Base-by-base conservation (phyloP, 53 echinoderm and acorn worm genomes). In the Paracentrotus lividus region DNA sequence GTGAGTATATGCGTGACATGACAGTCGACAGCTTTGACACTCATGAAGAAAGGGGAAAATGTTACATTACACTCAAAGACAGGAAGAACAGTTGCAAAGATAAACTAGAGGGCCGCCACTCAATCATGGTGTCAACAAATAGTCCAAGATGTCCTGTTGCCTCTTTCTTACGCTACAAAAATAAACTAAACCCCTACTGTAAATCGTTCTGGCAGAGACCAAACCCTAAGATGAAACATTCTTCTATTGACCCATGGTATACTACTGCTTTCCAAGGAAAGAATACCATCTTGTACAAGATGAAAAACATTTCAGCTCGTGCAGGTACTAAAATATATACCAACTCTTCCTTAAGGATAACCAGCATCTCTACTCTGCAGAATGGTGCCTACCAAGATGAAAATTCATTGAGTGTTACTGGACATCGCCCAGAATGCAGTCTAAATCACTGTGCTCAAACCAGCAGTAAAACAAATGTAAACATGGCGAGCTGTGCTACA, bases 11-110 rank as follows among this genome's bases (percentile, higher is more conserved):
- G 67, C 72, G 56, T 4, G 94, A 72, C 20, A 94, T 88, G 88
- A 90, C 84, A 23, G 24, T 42, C 14, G 94, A 88, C 27, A 94
- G 94, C 43, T 94, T 94, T 77, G 94, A 94, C 21, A 77, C 75
- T 24, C 15, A 40, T 85, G 93, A 26, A 1, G 90, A 88, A 9
- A 34, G n/a, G 67, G 88, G 89, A 21, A 75, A 69, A 69, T 88
- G 36, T 4, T 90, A 38, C 33, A 75, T 75, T 8, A 69, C 77
- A 16, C 34, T 59, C 20, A 90, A 57, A 21, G 45, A 87, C 66
- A 88, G 38, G 2, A 89, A 90, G 26, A 93, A 88, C 34, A 88
- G 76, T 68, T 57, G 44, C 34, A 76, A 34, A 33, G 77, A 89
- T 90, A 57, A 49, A 32, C 31, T 24, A 29, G 94, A 77, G 33